Evolutionary conservation across 2,888 invertebrate genomes (phyloP).

Genomic region (Nomada ferruginata): DNA sequence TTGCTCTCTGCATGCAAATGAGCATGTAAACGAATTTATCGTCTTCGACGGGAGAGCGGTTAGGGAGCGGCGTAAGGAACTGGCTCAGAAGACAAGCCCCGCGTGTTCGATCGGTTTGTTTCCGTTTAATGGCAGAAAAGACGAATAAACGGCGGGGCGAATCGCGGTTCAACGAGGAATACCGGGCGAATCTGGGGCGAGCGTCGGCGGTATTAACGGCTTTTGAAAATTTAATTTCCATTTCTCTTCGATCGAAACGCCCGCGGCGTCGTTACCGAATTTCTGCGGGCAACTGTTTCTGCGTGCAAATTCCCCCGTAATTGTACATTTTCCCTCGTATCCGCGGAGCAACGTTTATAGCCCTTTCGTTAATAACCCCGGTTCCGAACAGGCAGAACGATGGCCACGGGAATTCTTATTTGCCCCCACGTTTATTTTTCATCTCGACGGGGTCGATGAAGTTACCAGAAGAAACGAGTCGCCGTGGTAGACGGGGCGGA

Average conservation of each 20-base stretch:
- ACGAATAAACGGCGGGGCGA: background rate
- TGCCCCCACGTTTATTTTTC: background rate
- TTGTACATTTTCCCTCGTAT: slow-evolving; percentile 1
- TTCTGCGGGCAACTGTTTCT: slow-evolving; percentile 19
- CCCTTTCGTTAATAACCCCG: slow-evolving; percentile 3
- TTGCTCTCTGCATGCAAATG: slow-evolving; percentile 49
- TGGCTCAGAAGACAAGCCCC: slow-evolving; percentile 32
- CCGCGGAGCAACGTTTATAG: slow-evolving; percentile 1
- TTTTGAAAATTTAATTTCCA: slow-evolving; percentile 47
- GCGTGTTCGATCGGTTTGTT: background rate
- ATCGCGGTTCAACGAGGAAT: background rate
- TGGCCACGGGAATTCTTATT: background rate
- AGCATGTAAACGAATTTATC: slow-evolving; percentile 64
- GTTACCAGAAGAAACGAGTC: background rate
- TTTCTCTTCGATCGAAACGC: slow-evolving; percentile 5
- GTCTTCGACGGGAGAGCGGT: slow-evolving; percentile 22
- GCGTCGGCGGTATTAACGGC: slow-evolving; percentile 42
- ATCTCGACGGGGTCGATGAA: background rate
- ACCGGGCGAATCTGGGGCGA: slow-evolving; percentile 9
- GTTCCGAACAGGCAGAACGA: background rate
- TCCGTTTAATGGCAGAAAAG: slow-evolving; percentile 1
- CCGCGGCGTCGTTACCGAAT: slow-evolving; percentile 9
- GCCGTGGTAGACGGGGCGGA: background rate
- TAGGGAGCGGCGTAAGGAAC: background rate
- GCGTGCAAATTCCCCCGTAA: slow-evolving; percentile 14